These are phyloP conservation scores for Nasua narica DNA, from an alignment of 2,797 vertebrate species.

Conservation along the genomic window DNA sequence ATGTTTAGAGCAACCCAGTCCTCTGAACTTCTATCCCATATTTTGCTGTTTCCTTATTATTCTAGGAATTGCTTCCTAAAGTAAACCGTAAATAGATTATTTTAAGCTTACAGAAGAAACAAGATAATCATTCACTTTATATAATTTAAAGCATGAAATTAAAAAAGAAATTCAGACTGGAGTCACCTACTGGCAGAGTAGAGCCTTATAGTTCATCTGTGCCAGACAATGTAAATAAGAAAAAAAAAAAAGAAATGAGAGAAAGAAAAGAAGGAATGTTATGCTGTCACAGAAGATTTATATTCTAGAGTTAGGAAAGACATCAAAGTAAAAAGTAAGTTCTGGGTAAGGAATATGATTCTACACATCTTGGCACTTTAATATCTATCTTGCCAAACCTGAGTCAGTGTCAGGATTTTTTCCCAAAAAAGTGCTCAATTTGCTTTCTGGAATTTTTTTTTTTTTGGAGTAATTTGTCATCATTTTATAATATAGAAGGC, in stretches of 20 bases:
- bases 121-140: neutral
- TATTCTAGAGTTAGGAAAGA: neutral
- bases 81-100: neutral
- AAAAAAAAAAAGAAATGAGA: neutral
- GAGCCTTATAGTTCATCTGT: neutral
- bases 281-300: neutral
- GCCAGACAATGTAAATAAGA: neutral
- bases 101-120: neutral
- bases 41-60: neutral
- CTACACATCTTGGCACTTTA: neutral
- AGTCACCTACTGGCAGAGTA: neutral
- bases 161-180: neutral
- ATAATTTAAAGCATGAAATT: constrained; percentile 28
- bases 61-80: neutral
- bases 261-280: neutral
- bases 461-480: constrained; percentile 1
- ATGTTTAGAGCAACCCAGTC: neutral
- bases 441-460: neutral
- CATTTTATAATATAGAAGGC: neutral
- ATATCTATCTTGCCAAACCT: neutral
- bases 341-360: neutral
- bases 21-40: neutral
- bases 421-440: neutral
- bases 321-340: neutral
- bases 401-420: neutral